These are phyloP conservation scores for Hipparchia sbordonii DNA, from an alignment of 2,888 invertebrate species.

Conservation along the genomic window DNA sequence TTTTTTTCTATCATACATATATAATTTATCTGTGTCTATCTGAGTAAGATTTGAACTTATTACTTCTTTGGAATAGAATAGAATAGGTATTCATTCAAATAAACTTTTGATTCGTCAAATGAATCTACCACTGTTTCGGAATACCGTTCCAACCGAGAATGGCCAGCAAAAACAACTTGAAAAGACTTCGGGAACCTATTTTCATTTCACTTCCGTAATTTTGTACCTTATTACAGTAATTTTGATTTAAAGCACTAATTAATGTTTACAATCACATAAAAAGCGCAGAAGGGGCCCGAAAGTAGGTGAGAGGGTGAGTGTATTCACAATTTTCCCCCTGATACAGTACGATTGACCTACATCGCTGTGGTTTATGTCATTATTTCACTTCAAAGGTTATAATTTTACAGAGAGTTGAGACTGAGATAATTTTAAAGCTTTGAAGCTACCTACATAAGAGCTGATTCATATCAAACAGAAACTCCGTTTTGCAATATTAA, in stretches of 20 bases:
- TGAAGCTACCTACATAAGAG: background rate
- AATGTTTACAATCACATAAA: conserved; percentile 18
- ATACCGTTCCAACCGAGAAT: no score
- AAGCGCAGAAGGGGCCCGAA: conserved; percentile 40
- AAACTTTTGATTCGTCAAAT: no score
- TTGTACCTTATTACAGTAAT: conserved; percentile 20
- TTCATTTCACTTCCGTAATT: background rate
- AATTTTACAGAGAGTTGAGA: conserved; percentile 1
- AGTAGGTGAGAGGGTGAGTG: conserved; percentile 46
- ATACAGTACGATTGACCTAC: conserved; percentile 47
- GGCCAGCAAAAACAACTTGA: no score
- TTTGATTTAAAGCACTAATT: conserved; percentile 26
- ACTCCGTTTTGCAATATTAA: background rate
- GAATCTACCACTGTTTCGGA: no score
- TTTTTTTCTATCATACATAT: no score
- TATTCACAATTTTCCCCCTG: conserved; percentile 47
- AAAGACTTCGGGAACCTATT: background rate
- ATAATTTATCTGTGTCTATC: no score
- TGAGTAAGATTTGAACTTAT: no score
- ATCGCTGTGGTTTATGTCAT: conserved; percentile 36
- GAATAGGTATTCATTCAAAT: no score
- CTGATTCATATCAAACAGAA: background rate
- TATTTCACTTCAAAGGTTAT: conserved; percentile 19
- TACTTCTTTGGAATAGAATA: no score
- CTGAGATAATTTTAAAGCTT: background rate